phyloP scores from a whole-genome alignment of 2,888 invertebrate species.

The Pheosia gnoma region DNA sequence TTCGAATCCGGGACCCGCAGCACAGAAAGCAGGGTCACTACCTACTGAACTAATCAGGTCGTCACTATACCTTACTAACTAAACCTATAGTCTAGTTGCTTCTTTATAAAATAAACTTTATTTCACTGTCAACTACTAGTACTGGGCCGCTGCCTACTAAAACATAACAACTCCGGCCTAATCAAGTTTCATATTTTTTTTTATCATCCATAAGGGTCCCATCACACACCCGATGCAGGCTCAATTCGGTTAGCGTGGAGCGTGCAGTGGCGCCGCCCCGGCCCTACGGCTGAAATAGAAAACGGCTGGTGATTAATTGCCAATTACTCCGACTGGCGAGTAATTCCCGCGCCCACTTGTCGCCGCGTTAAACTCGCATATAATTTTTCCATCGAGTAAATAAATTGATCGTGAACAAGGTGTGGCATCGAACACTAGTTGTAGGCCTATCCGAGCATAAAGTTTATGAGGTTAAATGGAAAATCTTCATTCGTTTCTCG shows the following conservation, averaged over 20 bases:
- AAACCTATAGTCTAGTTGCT: no score
- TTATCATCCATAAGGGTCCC: conserved; percentile 35
- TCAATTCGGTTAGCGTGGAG: conserved; percentile 64
- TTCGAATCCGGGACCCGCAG: no score
- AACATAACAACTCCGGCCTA: conserved; percentile 12
- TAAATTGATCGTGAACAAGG: conserved; percentile 50
- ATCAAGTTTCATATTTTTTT: conserved; percentile 23
- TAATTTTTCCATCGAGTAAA: conserved; percentile 62
- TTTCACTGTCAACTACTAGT: no score
- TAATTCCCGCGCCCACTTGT: conserved; percentile 77
- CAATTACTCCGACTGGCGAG: conserved; percentile 78
- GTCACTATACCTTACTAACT: not conserved
- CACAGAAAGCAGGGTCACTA: no score
- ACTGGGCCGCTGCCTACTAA: not conserved
- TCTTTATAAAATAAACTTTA: no score
- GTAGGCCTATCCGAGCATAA: no score
- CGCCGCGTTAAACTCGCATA: conserved; percentile 61
- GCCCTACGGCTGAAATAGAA: conserved; percentile 76
- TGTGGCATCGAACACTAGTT: conserved; percentile 22
- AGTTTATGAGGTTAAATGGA: no score
- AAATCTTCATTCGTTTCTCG: no score
- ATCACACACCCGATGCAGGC: conserved; percentile 57
- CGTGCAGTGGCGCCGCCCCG: conserved; percentile 45
- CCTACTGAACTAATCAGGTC: no score
- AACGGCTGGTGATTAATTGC: conserved; percentile 81